Conservation (phyloP, 2,797 vertebrate species). For the Typhlichthys subterraneus region DNA sequence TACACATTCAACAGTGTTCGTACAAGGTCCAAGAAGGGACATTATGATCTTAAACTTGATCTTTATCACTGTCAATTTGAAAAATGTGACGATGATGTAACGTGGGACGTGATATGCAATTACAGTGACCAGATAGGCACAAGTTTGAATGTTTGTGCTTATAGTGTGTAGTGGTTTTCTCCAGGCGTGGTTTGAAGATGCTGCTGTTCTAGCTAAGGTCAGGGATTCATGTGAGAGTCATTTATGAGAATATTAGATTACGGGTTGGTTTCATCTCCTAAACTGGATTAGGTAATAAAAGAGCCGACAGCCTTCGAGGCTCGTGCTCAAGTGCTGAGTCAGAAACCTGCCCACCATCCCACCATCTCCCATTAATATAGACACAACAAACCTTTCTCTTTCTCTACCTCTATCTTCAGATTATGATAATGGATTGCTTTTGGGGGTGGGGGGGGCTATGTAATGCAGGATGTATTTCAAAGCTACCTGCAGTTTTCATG, state of each 20-base stretch:
- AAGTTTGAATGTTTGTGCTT: no score
- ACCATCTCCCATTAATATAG: constrained; percentile 8
- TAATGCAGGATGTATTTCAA: no score
- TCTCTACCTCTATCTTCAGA: background rate
- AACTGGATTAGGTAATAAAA: constrained; percentile 80
- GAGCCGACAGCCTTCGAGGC: constrained; percentile 47
- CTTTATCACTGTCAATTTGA: background rate
- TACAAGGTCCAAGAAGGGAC: background rate
- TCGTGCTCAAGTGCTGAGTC: constrained; percentile 66
- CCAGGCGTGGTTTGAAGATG: constrained; percentile 6
- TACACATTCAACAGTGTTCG: background rate
- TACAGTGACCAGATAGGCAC: no score
- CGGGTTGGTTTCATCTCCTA: constrained; percentile 69
- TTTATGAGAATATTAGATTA: constrained; percentile 78
- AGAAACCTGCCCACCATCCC: constrained; percentile 23
- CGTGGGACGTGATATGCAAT: no score
- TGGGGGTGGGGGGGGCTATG: no score
- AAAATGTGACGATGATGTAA: no score
- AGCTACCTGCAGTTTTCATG: no score
- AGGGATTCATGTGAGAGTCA: constrained; percentile 65
- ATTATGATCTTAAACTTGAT: background rate
- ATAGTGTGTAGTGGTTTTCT: constrained; percentile 17
- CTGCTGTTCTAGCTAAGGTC: constrained; percentile 48
- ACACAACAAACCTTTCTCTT: constrained; percentile 4
- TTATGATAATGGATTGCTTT: no score